These are phyloP conservation scores for Auanema freiburgensis DNA, from an alignment of 2,888 invertebrate species.

Conservation along the genomic window DNA sequence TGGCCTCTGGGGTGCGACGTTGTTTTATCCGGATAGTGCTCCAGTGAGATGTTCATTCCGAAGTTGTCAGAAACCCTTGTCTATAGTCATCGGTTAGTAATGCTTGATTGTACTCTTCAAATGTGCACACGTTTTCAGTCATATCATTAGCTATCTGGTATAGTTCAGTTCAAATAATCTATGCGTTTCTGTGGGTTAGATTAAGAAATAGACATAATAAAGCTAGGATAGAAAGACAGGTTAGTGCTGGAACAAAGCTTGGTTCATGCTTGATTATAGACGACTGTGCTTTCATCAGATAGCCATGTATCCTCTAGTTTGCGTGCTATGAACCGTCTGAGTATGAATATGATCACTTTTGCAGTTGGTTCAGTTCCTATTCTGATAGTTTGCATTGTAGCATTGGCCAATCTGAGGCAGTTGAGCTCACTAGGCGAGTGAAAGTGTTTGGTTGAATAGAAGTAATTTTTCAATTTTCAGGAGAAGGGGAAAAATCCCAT, in stretches of 20 bases:
- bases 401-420: slow-evolving; percentile 42
- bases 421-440: slow-evolving; percentile 40
- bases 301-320: not conserved
- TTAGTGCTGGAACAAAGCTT: no score
- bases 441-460: not conserved
- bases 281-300: not conserved
- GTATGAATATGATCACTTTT: slow-evolving; percentile 51
- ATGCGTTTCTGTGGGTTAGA: no score
- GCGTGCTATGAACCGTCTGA: slow-evolving; percentile 49
- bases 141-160: not conserved
- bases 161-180: no score
- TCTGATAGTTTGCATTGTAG: slow-evolving; percentile 50
- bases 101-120: not conserved
- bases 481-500: slow-evolving; percentile 37
- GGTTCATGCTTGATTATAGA: no score
- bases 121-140: not conserved
- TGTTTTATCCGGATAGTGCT: slow-evolving; percentile 57
- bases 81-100: slow-evolving; percentile 36
- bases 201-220: no score
- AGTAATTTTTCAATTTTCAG: slow-evolving; percentile 14
- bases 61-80: slow-evolving; percentile 51
- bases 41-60: slow-evolving; percentile 51
- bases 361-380: slow-evolving; percentile 51
- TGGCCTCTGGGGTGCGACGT: slow-evolving; percentile 55
- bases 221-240: no score